Base-by-base conservation (phyloP, 2,888 invertebrate species). In the Cotesia congregata region DNA sequence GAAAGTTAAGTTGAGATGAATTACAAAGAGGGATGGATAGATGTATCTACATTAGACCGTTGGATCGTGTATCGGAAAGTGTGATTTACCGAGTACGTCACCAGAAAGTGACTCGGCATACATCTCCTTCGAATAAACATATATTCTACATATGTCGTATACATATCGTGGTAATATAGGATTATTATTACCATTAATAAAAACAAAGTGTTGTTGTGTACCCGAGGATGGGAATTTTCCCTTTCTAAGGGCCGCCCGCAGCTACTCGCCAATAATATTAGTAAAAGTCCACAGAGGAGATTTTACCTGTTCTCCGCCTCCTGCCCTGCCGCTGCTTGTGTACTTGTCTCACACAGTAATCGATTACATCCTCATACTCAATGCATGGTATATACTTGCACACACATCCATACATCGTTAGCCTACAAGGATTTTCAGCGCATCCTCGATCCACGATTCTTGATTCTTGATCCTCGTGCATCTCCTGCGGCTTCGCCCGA, bases 1-100 rank as follows among this genome's bases (percentile, higher is more conserved):
- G 15, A 64, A 4, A 20, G 6, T 4, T 50, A 50, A 50, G 7
- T 50, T 50, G 50, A 50, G 9, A 50, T 50, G 12, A 50, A 50
- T 50, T 6, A 20, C 20, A 30, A 30, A 4, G 30, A 30, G 30
- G 3, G 30, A 3, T 30, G 30, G 30, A 30, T 30, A 30, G 30
- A 30, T 30, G 30, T 30, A 30, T 30, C 30, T 30, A 30, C 30
- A 30, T 30, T 30, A 30, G 3, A 30, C 30, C 30, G 30, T 50
- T 50, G 50, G 12, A 50, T 50, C 64, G 20, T 20, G 65, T 73
- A 73, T 73, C 40, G 65, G 65, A 17, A 41, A 67, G 67, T 59
- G 59, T 73, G 73, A 73, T 73, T 73, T 73, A 73, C 68, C 15
- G 50, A 17, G 67, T 67, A 67, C 67, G 30, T 67, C 67, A 67